phyloP scores from a whole-genome alignment of 2,797 vertebrate species.

The Lepus oiostolus region DNA sequence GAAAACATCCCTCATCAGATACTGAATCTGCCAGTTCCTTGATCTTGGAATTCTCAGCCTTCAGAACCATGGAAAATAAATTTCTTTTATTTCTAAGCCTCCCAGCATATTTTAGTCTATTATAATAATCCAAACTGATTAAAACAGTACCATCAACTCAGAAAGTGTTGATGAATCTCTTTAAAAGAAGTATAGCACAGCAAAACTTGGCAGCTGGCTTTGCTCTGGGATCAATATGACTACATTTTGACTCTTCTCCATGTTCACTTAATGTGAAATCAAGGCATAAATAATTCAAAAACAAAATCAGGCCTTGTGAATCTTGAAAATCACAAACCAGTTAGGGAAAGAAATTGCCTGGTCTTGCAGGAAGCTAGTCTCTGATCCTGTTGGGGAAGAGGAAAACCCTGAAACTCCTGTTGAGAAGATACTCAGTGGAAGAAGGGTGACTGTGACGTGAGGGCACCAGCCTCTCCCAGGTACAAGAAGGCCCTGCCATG shows the following conservation, averaged over 20 bases:
- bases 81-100: neutral
- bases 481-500: neutral
- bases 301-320: neutral
- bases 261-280: slow-evolving; percentile 8
- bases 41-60: neutral
- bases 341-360: neutral
- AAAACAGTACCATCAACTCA: neutral
- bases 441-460: neutral
- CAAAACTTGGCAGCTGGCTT: neutral
- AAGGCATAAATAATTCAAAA: neutral
- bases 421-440: neutral
- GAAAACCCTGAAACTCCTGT: neutral
- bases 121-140: neutral
- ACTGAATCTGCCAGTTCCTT: neutral
- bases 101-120: neutral
- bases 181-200: neutral
- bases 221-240: neutral
- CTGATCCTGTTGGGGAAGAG: neutral
- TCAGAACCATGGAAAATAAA: neutral
- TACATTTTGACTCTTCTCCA: neutral
- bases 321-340: neutral
- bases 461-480: neutral
- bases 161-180: neutral
- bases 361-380: neutral
- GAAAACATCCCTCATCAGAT: neutral